A percentile compares a stretch with the other conserved stretches of the same genome.
Evolutionary conservation across 2,113 vertebrate genomes (phyloP).

Genomic region (Halichoerus grypus): DNA sequence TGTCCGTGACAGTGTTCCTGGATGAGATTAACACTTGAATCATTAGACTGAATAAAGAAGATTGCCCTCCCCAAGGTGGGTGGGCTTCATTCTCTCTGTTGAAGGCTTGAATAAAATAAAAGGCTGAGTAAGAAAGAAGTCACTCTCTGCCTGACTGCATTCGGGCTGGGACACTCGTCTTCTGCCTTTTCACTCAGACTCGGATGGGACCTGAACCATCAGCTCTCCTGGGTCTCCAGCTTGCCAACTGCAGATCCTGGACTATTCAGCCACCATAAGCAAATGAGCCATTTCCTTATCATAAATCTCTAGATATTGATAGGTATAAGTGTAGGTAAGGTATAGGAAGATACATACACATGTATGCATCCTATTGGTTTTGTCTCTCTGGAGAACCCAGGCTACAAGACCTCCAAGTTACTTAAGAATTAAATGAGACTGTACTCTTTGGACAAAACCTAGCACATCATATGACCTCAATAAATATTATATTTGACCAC

Average conservation of each 20-base stretch:
- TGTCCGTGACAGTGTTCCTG: neutral
- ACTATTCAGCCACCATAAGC: neutral
- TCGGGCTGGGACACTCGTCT: neutral
- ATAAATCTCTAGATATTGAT: neutral
- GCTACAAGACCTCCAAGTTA: neutral
- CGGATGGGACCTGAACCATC: neutral
- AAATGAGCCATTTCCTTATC: neutral
- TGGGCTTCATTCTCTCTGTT: neutral
- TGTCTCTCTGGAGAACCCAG: conserved; percentile 23
- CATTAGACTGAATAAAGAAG: neutral
- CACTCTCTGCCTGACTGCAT: neutral
- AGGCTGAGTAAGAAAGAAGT: neutral
- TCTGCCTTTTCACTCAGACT: neutral
- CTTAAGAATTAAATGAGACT: conserved; percentile 38
- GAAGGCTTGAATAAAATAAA: neutral
- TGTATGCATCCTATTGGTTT: neutral
- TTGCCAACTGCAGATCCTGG: neutral
- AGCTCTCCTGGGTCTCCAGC: neutral
- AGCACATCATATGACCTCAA: neutral
- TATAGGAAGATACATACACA: neutral
- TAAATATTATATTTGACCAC: conserved; percentile 11
- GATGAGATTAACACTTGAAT: neutral
- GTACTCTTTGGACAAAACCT: neutral
- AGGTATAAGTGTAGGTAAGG: neutral
- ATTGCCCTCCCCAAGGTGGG: neutral